Conservation (phyloP, 2,888 invertebrate genomes). For the Pyrocoelia pectoralis region DNA sequence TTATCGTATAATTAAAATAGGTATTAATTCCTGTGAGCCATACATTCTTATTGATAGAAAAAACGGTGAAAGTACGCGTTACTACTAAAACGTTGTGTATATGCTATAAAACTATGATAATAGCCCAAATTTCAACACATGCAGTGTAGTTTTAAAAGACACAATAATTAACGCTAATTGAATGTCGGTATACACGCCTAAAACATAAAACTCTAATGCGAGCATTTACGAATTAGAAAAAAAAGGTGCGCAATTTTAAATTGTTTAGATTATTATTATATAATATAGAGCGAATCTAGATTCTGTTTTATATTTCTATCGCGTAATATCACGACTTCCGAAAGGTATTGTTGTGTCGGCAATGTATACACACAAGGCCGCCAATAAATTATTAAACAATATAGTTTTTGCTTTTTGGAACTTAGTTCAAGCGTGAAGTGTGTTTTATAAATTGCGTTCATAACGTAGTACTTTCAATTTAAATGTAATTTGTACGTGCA, state of each 20-base stretch:
- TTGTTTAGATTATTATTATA: neutral
- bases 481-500: constrained; percentile 6
- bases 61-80: no score
- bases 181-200: neutral
- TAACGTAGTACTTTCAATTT: constrained; percentile 23
- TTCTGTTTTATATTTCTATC: neutral
- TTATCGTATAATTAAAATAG: no score
- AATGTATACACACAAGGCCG: constrained; percentile 18
- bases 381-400: constrained; percentile 19
- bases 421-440: constrained; percentile 23
- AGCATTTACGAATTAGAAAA: neutral
- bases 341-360: constrained; percentile 5
- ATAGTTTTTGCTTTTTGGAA: constrained; percentile 19
- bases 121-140: no score
- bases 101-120: no score
- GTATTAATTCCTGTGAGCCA: no score
- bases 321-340: constrained; percentile 11
- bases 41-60: no score
- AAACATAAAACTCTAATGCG: neutral
- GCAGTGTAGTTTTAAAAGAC: no score
- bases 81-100: no score
- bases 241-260: constrained; percentile 7
- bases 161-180: neutral
- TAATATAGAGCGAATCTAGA: neutral
- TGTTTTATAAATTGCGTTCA: constrained; percentile 17